Conservation (phyloP, 2,113 vertebrate species). For the Chaetura pelagica region DNA sequence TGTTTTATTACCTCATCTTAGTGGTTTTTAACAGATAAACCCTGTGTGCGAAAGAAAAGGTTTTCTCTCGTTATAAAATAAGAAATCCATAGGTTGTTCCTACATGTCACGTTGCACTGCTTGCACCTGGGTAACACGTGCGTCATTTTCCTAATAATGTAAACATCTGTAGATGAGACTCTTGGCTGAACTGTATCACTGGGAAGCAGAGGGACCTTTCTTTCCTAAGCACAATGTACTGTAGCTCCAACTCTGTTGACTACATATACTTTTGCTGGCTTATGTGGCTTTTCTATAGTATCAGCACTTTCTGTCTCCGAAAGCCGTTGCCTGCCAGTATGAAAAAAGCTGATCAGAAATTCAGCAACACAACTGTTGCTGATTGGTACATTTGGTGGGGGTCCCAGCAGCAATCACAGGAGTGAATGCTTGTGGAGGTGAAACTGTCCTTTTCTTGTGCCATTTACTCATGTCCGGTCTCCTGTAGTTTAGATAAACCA, state of each 20-base stretch:
- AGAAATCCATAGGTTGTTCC: not conserved
- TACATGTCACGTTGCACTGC: not conserved
- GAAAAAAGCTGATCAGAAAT: not conserved
- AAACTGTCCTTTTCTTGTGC: not conserved
- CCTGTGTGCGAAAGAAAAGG: not conserved
- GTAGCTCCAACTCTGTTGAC: not conserved
- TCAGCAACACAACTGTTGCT: not conserved
- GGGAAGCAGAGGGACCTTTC: not conserved
- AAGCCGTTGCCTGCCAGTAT: not conserved
- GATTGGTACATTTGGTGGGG: not conserved
- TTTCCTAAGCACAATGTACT: not conserved
- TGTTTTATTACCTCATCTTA: not conserved
- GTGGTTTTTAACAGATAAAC: constrained; percentile 2
- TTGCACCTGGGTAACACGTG: not conserved
- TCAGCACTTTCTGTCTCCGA: not conserved
- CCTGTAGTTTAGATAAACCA: not conserved
- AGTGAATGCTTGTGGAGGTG: not conserved
- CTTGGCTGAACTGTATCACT: not conserved
- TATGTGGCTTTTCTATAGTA: not conserved
- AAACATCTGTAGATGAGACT: not conserved
- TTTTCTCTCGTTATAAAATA: not conserved
- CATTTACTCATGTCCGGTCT: not conserved
- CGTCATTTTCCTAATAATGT: not conserved
- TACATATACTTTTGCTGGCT: not conserved
- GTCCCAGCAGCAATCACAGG: not conserved